Conservation (phyloP, 2,113 vertebrate species). For the Cyanoderma ruficeps region DNA sequence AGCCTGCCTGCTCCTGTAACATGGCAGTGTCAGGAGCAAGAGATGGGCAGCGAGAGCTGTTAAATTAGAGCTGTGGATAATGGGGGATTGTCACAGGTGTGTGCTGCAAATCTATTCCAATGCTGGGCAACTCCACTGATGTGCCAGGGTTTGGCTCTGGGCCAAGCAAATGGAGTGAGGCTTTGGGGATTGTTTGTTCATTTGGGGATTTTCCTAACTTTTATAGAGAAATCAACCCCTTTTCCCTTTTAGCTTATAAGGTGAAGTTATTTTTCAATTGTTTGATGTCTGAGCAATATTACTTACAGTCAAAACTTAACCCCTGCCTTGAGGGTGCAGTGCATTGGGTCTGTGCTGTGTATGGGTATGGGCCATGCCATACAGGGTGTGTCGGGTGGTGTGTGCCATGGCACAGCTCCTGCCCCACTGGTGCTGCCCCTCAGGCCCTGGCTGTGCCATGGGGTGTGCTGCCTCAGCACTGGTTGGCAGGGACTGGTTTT, state of each 20-base stretch:
- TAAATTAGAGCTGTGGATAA: not conserved
- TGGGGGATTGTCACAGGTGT: accelerated
- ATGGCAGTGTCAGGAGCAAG: not conserved
- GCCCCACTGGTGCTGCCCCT: not conserved
- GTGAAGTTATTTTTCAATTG: not conserved
- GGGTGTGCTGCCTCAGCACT: not conserved
- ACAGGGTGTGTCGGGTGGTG: not conserved
- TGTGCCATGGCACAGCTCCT: not conserved
- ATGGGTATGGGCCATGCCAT: not conserved
- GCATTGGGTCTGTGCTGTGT: accelerated
- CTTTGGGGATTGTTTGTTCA: not conserved
- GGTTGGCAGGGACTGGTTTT: not conserved
- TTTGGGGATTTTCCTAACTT: not conserved
- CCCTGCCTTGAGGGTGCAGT: not conserved
- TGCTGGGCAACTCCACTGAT: not conserved
- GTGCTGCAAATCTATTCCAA: not conserved
- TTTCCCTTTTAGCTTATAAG: not conserved
- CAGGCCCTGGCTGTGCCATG: accelerated
- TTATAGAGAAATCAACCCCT: not conserved
- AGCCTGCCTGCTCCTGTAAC: not conserved
- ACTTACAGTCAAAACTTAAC: not conserved
- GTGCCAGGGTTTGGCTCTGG: not conserved
- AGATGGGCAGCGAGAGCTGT: not conserved
- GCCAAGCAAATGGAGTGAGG: not conserved
- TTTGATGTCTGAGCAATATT: not conserved